phyloP scores from a whole-genome alignment of 2,888 invertebrate genomes.

The Charanyca ferruginea region DNA sequence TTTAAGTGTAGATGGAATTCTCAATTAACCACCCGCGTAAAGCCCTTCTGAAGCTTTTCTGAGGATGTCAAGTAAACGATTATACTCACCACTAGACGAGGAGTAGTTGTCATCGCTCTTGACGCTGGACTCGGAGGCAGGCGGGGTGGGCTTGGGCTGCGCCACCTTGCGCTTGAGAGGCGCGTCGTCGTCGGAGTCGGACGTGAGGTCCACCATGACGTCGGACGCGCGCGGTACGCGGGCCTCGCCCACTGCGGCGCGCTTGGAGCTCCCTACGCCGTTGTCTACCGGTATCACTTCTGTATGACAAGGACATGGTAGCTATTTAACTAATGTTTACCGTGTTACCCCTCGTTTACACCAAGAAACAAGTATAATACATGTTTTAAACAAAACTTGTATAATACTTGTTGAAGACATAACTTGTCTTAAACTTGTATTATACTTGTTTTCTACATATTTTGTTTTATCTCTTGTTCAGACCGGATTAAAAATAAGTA shows the following conservation, averaged over 20 bases:
- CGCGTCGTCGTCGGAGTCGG: slow-evolving; percentile 94
- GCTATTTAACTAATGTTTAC: neutral
- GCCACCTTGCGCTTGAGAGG: slow-evolving; percentile 92
- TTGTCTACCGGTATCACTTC: slow-evolving; percentile 89
- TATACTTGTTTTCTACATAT: no score
- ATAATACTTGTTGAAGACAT: no score
- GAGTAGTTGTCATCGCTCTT: slow-evolving; percentile 85
- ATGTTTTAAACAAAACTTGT: no score
- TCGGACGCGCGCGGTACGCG: slow-evolving; percentile 75
- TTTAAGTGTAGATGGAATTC: no score
- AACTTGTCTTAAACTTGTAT: no score
- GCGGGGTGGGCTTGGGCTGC: slow-evolving; percentile 83
- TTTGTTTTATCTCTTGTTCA: no score
- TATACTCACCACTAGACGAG: slow-evolving; percentile 75
- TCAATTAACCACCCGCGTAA: no score
- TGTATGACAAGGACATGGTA: slow-evolving; percentile 54
- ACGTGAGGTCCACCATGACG: slow-evolving; percentile 93
- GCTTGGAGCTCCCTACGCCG: slow-evolving; percentile 71
- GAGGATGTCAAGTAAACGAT: neutral
- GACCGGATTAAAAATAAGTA: no score
- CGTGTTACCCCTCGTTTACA: no score
- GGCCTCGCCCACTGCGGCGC: slow-evolving; percentile 83
- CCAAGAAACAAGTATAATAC: no score
- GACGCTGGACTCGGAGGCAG: slow-evolving; percentile 74
- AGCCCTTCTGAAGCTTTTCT: no score